Conservation (phyloP, 2,797 vertebrate genomes). For the Lindbergichthys nudifrons region DNA sequence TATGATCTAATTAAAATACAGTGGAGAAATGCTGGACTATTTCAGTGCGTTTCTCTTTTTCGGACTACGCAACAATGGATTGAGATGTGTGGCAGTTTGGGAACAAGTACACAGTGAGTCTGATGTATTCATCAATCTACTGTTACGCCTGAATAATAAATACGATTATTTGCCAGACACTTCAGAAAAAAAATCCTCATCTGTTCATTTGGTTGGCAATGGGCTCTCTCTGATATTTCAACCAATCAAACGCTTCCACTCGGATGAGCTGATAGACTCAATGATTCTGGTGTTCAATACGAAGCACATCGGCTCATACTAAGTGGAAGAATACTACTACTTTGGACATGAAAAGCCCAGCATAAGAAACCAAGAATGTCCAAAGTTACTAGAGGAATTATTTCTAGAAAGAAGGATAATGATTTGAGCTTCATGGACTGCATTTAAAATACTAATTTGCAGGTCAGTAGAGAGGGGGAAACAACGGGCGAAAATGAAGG, state of each 20-base stretch:
- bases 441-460: conserved; percentile 6
- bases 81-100: conserved; percentile 7
- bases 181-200: conserved; percentile 12
- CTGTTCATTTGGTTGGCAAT: conserved; percentile 31
- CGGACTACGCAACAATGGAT: not conserved
- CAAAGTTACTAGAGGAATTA: conserved; percentile 6
- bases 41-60: not conserved
- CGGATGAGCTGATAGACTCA: conserved; percentile 17
- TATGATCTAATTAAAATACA: conserved; percentile 49
- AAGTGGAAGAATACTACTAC: not conserved
- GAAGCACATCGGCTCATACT: not conserved
- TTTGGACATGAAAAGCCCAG: conserved; percentile 15
- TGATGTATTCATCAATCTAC: conserved; percentile 25
- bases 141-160: conserved; percentile 31
- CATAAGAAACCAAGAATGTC: conserved; percentile 1
- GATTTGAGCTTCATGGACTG: conserved; percentile 1
- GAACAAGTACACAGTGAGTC: not conserved
- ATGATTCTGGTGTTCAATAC: conserved; percentile 4
- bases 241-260: conserved; percentile 25
- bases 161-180: conserved; percentile 22
- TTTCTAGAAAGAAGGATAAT: conserved; percentile 15
- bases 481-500: not conserved
- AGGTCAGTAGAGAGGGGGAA: not conserved
- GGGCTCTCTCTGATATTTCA: conserved; percentile 29
- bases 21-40: not conserved